phyloP scores from a whole-genome alignment of 2,888 invertebrate genomes.

The Hedychridium roseum region DNA sequence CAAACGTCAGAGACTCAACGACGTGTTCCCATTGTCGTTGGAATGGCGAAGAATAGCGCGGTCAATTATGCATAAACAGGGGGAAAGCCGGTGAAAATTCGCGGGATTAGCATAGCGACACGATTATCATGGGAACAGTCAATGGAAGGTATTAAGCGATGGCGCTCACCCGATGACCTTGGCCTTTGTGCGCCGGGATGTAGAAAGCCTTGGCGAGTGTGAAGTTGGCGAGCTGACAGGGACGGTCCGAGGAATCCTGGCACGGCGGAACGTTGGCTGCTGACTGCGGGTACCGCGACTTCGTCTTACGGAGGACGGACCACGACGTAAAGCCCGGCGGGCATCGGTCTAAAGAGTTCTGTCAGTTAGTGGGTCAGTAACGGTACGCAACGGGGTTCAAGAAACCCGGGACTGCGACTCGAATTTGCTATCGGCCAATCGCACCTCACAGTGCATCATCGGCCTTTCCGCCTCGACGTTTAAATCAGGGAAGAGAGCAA shows the following conservation, averaged over 20 bases:
- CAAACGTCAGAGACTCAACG: no score
- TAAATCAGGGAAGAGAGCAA: no score
- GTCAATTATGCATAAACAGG: no score
- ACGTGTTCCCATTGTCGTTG: no score
- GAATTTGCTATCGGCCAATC: slow-evolving; percentile 39
- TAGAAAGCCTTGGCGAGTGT: background rate
- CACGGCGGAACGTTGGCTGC: slow-evolving; percentile 36
- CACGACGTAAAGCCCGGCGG: slow-evolving; percentile 40
- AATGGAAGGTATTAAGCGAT: no score
- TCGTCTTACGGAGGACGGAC: slow-evolving; percentile 17
- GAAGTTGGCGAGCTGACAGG: slow-evolving; percentile 13
- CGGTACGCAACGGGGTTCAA: slow-evolving; percentile 59
- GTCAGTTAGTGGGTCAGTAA: slow-evolving; percentile 62
- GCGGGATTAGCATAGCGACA: no score
- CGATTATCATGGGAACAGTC: no score
- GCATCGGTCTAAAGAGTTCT: slow-evolving; percentile 47
- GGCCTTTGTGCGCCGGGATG: slow-evolving; percentile 10
- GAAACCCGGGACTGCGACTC: slow-evolving; percentile 50
- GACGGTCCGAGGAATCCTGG: slow-evolving; percentile 33
- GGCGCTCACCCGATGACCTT: slow-evolving; percentile 19
- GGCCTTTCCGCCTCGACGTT: no score
- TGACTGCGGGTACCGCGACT: slow-evolving; percentile 39
- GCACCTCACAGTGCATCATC: no score
- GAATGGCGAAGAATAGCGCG: no score
- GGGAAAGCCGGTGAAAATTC: no score